phyloP scores from a whole-genome alignment of 1,140 invertebrate species.

The Cydia amplana region DNA sequence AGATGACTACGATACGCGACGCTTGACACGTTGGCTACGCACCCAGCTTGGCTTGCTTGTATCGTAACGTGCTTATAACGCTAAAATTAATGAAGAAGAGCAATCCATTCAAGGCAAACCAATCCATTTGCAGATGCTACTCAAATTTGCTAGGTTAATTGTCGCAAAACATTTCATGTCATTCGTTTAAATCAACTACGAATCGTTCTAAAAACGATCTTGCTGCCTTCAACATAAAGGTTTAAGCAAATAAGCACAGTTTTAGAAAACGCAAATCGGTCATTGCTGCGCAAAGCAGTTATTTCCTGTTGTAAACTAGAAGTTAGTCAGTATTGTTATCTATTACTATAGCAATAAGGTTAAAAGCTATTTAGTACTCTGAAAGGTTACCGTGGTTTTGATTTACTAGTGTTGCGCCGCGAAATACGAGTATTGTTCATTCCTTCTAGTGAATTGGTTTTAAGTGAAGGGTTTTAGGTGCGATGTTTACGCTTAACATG shows the following conservation, averaged over 20 bases:
- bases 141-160: slow-evolving; percentile 57
- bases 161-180: slow-evolving; percentile 40
- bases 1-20: too few species aligned
- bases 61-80: not conserved
- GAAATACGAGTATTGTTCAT: slow-evolving; percentile 63
- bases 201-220: slow-evolving; percentile 28
- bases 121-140: slow-evolving; percentile 62
- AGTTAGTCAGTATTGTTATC: not conserved
- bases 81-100: slow-evolving; percentile 49
- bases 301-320: not conserved
- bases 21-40: too few species aligned
- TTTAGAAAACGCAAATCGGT: not conserved
- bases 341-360: not conserved
- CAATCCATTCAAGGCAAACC: slow-evolving; percentile 54
- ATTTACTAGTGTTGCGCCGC: slow-evolving; percentile 48
- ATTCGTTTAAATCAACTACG: not conserved
- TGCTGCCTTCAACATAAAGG: slow-evolving; percentile 35
- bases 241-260: not conserved
- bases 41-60: too few species aligned
- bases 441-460: slow-evolving; percentile 56
- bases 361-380: not conserved
- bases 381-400: slow-evolving; percentile 13
- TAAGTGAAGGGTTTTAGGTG: slow-evolving; percentile 43
- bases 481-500: not conserved
- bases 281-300: not conserved